These are phyloP conservation scores for human DNA, from an alignment of 2,113 vertebrate species.

Conservation along the genomic window GRCh38 chr16:77048001-77048500, in stretches of 20 bases:
- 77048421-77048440: conserved; percentile 13
- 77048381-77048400: conserved; percentile 61
- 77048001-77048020: conserved; percentile 6
- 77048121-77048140: conserved; percentile 50
- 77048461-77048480: conserved; percentile 67
- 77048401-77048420: conserved; percentile 75
- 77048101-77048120: conserved; percentile 25
- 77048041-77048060: not conserved
- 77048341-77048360: conserved; percentile 77
- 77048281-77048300: conserved; percentile 77
- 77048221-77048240: conserved; percentile 71
- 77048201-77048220: conserved; percentile 63
- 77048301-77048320: conserved; percentile 79
- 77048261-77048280: conserved; percentile 74
- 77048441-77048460: conserved; percentile 71
- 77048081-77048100: conserved; percentile 20
- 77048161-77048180: conserved; percentile 26
- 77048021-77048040: not conserved
- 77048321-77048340: conserved; percentile 77
- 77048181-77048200: conserved; percentile 55
- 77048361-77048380: conserved; percentile 69
- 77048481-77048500: conserved; percentile 70
- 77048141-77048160: conserved; percentile 30
- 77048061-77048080: not conserved
- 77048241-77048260: conserved; percentile 74